phyloP scores from a whole-genome alignment of 92 coral and sea anemone species.

The Paramuricea clavata region DNA sequence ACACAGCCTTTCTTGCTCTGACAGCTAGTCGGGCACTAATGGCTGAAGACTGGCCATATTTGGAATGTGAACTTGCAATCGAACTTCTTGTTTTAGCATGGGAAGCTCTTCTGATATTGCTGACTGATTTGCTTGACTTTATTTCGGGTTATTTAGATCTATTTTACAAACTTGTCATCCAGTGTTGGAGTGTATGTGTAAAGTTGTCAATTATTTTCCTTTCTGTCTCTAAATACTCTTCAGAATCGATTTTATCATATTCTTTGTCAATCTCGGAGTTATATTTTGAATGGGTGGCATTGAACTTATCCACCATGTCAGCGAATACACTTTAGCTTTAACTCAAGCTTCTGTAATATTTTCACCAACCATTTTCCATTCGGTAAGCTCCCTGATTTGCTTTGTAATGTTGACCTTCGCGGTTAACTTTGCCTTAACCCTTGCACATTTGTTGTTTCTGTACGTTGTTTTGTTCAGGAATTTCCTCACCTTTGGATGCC shows the following conservation, averaged over 20 bases:
- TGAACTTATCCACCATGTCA: not conserved
- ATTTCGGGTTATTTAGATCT: not conserved
- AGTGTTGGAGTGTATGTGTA: not conserved
- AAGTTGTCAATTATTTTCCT: not conserved
- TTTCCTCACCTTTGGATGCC: no score
- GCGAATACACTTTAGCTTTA: not conserved
- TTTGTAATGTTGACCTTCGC: slow-evolving; percentile 8
- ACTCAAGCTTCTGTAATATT: not conserved
- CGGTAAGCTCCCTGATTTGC: slow-evolving; percentile 11
- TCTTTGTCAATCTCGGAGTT: not conserved
- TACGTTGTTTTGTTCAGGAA: no score
- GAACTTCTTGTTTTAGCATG: not conserved
- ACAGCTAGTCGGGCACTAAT: not conserved
- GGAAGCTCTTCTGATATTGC: not conserved
- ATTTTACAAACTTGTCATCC: not conserved
- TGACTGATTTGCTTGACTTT: slow-evolving; percentile 27
- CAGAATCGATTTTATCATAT: not conserved
- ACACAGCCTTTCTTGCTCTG: slow-evolving; percentile 23
- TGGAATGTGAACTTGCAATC: not conserved
- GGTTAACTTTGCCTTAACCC: not conserved
- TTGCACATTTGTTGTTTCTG: no score
- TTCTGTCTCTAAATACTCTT: not conserved
- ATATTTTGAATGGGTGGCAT: not conserved
- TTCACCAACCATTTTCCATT: not conserved
- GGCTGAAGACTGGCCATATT: slow-evolving; percentile 27